Base-by-base conservation (phyloP, 1,140 invertebrate genomes). In the Lepidurus arcticus region DNA sequence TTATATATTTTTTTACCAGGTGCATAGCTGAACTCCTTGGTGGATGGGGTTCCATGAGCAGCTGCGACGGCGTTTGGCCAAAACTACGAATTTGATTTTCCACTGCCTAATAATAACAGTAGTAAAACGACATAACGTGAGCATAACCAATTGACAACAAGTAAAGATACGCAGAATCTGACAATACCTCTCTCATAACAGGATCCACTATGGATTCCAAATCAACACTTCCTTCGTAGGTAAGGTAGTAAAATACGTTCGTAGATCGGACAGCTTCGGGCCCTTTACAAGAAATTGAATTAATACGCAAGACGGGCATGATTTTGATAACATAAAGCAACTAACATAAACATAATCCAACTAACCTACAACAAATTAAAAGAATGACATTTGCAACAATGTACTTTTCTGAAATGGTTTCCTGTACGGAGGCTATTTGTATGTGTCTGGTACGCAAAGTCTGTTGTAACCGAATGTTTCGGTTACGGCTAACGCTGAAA, bases 211-310 rank as follows among this genome's bases (percentile, higher is more conserved):
- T 94, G 0, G 92, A 89, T 75, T 98, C 95, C 74, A 99, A 87
- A 79, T 99, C 94, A 0, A 98, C 95, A 83, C 92, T 96, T 45
- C 97, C 97, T 86, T 99, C 98, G 85, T 99, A 99, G 0, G 98
- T 99, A 21, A 99, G 88, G 86, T 99, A 99, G 85, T 99, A 99
- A 87, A 99, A 99, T 5, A 99, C 95, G 87, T 99, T 99, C 2
- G 95, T 97, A 0, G 97, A 95, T 79, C 97, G 87, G 2, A 98
- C 90, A 7, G 98, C 98, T 88, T 99, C 98, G 1, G 98, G 97
- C 44, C 97, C 94, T 94, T 81, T 24, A 78, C 80, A 78, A 73
- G 77, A 74, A 47, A 80, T 34, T 34, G 34, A 34, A 3, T 34
- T 34, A 34, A 75, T 75, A 42, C 44, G 74, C 73, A 42, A 26